Percentiles rank a stretch among this genome's conserved stretches.
Conservation (phyloP, 2,113 vertebrate species). For the Struthidea cinerea region DNA sequence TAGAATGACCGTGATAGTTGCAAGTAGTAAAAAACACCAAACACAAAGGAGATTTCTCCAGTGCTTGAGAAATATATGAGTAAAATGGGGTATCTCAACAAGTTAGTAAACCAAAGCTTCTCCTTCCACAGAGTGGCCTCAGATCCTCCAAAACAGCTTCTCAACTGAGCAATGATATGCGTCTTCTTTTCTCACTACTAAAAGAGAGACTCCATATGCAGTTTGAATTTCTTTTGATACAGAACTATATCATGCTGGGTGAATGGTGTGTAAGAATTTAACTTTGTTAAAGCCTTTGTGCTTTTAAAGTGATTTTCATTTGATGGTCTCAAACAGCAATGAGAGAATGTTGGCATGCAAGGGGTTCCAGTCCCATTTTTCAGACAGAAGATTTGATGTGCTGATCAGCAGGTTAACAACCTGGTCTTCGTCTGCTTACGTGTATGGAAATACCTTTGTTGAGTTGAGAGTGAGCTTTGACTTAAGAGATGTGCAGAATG, state of each 20-base stretch:
- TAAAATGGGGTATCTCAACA: neutral
- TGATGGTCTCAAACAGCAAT: neutral
- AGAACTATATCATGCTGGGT: neutral
- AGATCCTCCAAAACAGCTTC: neutral
- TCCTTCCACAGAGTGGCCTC: neutral
- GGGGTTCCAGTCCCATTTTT: neutral
- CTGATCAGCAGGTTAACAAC: neutral
- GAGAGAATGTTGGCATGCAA: neutral
- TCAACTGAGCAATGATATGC: neutral
- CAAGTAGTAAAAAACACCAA: neutral
- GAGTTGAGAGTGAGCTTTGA: neutral
- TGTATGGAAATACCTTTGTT: neutral
- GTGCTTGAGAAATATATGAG: neutral
- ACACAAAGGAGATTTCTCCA: neutral
- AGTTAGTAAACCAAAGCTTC: neutral
- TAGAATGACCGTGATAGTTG: neutral
- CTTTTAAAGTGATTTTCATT: neutral
- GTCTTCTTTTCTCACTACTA: neutral
- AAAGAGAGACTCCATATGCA: neutral
- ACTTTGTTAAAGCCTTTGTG: neutral
- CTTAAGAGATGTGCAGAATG: neutral
- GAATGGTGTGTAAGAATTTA: neutral
- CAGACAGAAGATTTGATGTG: neutral
- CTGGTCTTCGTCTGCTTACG: fast-evolving
- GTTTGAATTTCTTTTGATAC: neutral